Base-by-base conservation (phyloP, 2,888 invertebrate genomes). In the Zaprionus obscuricornis region DNA sequence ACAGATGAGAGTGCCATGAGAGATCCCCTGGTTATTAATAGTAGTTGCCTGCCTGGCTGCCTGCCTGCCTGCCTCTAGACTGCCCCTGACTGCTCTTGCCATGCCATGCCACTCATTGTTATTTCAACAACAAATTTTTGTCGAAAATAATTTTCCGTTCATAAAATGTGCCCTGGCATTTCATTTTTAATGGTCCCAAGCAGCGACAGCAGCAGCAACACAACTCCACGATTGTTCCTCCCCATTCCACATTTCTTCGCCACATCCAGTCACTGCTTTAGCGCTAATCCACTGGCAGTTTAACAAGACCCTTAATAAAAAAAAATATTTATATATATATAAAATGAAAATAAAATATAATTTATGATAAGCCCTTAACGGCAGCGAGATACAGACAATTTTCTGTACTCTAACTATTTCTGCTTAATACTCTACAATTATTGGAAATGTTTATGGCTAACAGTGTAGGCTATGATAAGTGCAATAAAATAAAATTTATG, bases 21-120 rank as follows among this genome's bases (percentile, higher is more conserved):
- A 64, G 45, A 66, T 67, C 58, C 40, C 49, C 49, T 59, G 62
- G 76, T 74, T 82, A 82, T 82, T 82, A 82, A 82, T 82, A 68
- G 84, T 70, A 62, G 71, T 70, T 66, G 56, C 40, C 43, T 20
- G 46, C 52, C 36, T 33, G 34, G 46, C 47, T 31, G 50, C 57
- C 34, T 31, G n/a, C n/a, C n/a, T n/a, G n/a, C n/a, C n/a, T n/a
- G n/a, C n/a, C n/a, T n/a, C n/a, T n/a, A n/a, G n/a, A n/a, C n/a
- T n/a, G n/a, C n/a, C n/a, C n/a, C n/a, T n/a, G n/a, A n/a, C n/a
- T n/a, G n/a, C n/a, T n/a, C n/a, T n/a, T n/a, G n/a, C n/a, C n/a
- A n/a, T n/a, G n/a, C n/a, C n/a, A n/a, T n/a, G n/a, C n/a, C n/a
- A n/a, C 46, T 56, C 66, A 62, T 60, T 76, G 71, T 76, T 76